Evolutionary conservation across 2,113 vertebrate species (phyloP), one percentile per base, ranked within the genome.

Genomic region (Gambusia affinis): DNA sequence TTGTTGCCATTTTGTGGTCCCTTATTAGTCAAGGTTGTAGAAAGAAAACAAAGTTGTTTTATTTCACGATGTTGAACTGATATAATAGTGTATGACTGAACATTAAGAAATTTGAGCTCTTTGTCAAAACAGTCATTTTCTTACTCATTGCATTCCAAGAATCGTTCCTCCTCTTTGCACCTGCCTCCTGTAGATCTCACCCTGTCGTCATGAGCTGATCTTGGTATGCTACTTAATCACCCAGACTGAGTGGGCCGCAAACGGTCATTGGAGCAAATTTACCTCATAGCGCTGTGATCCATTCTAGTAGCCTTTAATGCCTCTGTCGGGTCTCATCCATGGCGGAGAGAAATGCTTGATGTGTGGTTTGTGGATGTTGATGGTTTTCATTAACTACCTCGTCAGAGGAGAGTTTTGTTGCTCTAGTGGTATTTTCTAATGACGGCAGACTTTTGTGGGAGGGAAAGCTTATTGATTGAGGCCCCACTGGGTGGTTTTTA

Each of bases 331-430:
- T 73, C 63, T 70, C 44, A 67, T 69, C 64, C 76, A 64, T 76
- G 68, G 81, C 0, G 30, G 70, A 70, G 71, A 72, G 68, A 64
- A 72, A 79, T 39, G 61, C 70, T 83, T 2, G 7, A 73, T 82
- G 62, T 44, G 61, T 72, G 54, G 62, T 73, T 87, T 83, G 73
- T 82, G 67, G 78, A 64, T 73, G 44, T 28, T 37, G 30, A 75
- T 76, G 80, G 31, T 84, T 82, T 78, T 85, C 82, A 88, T 87
- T 85, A 79, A 75, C 78, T 54, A 22, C 8, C 7, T 29, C 73
- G 69, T 75, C 30, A 63, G 54, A 61, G 60, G 44, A 30, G 15
- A 64, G 47, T 67, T 61, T n/a, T 37, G 51, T 72, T 54, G 47
- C 44, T 60, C 28, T 27, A n/a, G 64, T 24, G 27, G 77, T 72